phyloP scores from a whole-genome alignment of 2,888 invertebrate species.

The Melinaea marsaeus region DNA sequence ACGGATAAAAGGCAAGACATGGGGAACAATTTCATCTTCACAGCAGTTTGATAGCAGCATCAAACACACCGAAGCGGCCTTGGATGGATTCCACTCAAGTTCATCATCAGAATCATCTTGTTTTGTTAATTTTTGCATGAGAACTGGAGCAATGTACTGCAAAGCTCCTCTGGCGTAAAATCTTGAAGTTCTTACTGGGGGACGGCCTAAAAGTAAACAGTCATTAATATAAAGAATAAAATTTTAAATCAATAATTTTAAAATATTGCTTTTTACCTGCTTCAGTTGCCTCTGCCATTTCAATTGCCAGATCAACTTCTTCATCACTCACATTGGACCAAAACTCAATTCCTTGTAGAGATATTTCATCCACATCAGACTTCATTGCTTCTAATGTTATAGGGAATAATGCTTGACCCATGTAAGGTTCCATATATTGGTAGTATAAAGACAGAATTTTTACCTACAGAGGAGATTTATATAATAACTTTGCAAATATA shows the following conservation, averaged over 20 bases:
- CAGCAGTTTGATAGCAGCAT: slow-evolving; percentile 98
- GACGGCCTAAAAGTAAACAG: slow-evolving; percentile 79
- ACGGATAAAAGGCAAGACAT: slow-evolving; percentile 97
- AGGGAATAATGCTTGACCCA: slow-evolving; percentile 98
- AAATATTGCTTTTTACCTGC: slow-evolving; percentile 66
- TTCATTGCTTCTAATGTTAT: slow-evolving; percentile 99
- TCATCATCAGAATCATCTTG: slow-evolving; percentile 99
- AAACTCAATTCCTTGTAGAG: slow-evolving; percentile 99
- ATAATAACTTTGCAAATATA: slow-evolving; percentile 2
- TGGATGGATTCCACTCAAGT: slow-evolving; percentile 99
- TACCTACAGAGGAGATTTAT: slow-evolving; percentile 52
- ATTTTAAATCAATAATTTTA: slow-evolving; percentile 2
- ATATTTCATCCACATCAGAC: slow-evolving; percentile 95
- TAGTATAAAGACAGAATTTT: slow-evolving; percentile 99
- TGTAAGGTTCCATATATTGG: slow-evolving; percentile 99
- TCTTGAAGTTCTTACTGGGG: slow-evolving; percentile 94
- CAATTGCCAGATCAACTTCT: slow-evolving; percentile 96
- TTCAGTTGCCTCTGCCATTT: slow-evolving; percentile 95
- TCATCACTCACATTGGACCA: slow-evolving; percentile 99
- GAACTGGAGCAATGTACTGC: slow-evolving; percentile 94
- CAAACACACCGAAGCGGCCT: slow-evolving; percentile 98
- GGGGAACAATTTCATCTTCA: slow-evolving; percentile 97
- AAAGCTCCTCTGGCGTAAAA: slow-evolving; percentile 99
- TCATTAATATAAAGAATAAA: slow-evolving; percentile 8
- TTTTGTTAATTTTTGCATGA: slow-evolving; percentile 95